A percentile compares a stretch with the other conserved stretches of the same genome.
phyloP scores from a whole-genome alignment of 2,797 vertebrate species.

The Urocyon cinereoargenteus region DNA sequence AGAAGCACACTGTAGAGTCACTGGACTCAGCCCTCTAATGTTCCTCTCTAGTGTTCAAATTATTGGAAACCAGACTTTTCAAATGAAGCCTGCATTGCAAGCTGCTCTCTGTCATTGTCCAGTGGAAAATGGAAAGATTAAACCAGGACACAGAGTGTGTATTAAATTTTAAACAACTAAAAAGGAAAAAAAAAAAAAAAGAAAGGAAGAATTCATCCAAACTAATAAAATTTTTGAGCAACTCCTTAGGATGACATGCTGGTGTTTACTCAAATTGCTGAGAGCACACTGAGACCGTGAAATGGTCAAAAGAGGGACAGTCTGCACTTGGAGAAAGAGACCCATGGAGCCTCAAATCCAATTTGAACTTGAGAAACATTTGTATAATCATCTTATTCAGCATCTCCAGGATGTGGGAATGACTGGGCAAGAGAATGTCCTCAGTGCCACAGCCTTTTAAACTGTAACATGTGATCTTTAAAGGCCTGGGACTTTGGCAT shows the following conservation, averaged over 20 bases:
- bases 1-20: background rate
- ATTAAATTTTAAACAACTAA: slow-evolving; percentile 31
- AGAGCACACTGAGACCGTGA: slow-evolving; percentile 25
- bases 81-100: background rate
- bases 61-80: background rate
- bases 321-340: background rate
- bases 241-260: slow-evolving; percentile 43
- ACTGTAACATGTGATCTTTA: background rate
- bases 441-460: background rate
- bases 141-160: background rate
- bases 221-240: slow-evolving; percentile 39
- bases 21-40: background rate
- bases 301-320: slow-evolving; percentile 8
- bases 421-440: background rate
- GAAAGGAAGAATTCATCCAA: slow-evolving; percentile 31
- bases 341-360: slow-evolving; percentile 60
- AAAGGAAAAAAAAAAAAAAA: background rate
- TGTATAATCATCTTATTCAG: background rate
- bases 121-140: slow-evolving; percentile 8
- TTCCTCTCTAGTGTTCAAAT: background rate
- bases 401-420: background rate
- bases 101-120: background rate
- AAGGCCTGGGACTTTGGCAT: background rate
- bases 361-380: slow-evolving; percentile 35
- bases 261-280: slow-evolving; percentile 34